Evolutionary conservation across 2,888 invertebrate species (phyloP).

Genomic region (Coleophora deauratella): DNA sequence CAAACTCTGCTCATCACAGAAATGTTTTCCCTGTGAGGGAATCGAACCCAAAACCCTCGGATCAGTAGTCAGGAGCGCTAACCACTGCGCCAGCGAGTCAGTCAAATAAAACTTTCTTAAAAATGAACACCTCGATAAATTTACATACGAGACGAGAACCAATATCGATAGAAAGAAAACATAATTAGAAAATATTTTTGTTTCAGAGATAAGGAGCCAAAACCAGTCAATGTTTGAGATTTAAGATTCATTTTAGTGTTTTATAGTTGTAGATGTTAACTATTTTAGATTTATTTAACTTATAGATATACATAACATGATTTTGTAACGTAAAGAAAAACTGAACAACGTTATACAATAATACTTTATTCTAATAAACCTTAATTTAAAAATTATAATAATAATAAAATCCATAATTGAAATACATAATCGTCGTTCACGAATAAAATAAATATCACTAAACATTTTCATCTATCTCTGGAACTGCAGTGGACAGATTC

Average conservation of each 20-base stretch:
- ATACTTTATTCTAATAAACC: slow-evolving; percentile 27
- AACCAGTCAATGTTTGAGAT: slow-evolving; percentile 19
- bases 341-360: slow-evolving; percentile 25
- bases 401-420: slow-evolving; percentile 15
- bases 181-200: slow-evolving; percentile 1
- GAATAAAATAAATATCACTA: not conserved
- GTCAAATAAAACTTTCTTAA: too few species aligned
- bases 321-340: slow-evolving; percentile 13
- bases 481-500: slow-evolving; percentile 80
- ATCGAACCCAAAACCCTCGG: too few species aligned
- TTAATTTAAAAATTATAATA: slow-evolving; percentile 23
- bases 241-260: too few species aligned
- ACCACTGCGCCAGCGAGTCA: too few species aligned
- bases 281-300: too few species aligned
- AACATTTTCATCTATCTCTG: slow-evolving; percentile 44
- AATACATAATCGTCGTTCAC: slow-evolving; percentile 3
- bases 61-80: too few species aligned
- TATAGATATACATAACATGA: too few species aligned
- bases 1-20: too few species aligned
- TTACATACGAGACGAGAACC: too few species aligned
- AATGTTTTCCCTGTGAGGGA: too few species aligned
- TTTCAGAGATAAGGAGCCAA: slow-evolving; percentile 35
- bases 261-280: too few species aligned
- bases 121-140: too few species aligned
- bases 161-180: not conserved